Percentiles rank a stretch among this genome's conserved stretches.
phyloP scores from a whole-genome alignment of 23 tunicate genomes.

The Oikopleura albicans region DNA sequence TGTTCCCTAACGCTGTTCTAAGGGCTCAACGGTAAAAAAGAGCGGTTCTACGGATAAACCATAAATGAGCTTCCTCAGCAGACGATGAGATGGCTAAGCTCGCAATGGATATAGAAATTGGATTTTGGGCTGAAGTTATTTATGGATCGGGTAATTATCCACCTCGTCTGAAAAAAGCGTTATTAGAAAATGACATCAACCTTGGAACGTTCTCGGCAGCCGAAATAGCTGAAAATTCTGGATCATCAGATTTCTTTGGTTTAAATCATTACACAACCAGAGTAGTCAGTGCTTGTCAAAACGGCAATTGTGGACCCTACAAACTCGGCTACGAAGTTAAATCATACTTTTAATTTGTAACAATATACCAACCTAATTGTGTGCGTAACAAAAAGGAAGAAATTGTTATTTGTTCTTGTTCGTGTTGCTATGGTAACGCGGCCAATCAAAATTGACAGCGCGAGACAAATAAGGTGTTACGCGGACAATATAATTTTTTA shows the following conservation, averaged over 20 bases:
- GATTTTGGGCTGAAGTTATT: background rate
- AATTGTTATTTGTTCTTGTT: too few relatives aligned
- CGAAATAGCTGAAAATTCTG: slow-evolving; percentile 26
- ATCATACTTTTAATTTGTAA: too few relatives aligned
- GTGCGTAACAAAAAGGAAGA: too few relatives aligned
- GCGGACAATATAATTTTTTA: too few relatives aligned
- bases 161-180: background rate
- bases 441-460: too few relatives aligned
- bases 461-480: too few relatives aligned
- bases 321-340: slow-evolving; percentile 15
- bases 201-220: slow-evolving; percentile 43
- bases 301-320: slow-evolving; percentile 19
- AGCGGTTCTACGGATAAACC: too few relatives aligned
- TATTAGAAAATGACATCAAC: background rate
- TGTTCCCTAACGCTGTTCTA: too few relatives aligned
- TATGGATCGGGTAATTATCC: background rate
- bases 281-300: slow-evolving; percentile 23
- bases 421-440: too few relatives aligned
- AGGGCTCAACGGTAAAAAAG: too few relatives aligned
- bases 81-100: background rate
- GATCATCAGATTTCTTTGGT: slow-evolving; percentile 73
- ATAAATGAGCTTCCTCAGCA: too few relatives aligned
- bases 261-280: slow-evolving; percentile 64
- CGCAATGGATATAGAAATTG: background rate
- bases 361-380: too few relatives aligned